phyloP scores from a whole-genome alignment of 1,140 invertebrate species.

The Tetranychus cinnabarinus region DNA sequence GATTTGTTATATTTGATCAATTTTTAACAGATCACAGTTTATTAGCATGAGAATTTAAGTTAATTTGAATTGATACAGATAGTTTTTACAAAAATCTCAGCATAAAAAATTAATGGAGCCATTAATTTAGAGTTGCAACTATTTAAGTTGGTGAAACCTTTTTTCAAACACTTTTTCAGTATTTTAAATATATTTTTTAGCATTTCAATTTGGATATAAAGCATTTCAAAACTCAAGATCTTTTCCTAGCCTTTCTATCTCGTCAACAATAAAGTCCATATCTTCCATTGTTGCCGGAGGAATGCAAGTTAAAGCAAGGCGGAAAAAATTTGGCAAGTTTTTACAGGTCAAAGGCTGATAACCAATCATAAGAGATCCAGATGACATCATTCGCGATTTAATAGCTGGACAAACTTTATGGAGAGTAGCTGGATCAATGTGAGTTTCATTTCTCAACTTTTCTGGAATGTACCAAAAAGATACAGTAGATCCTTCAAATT shows the following conservation, averaged over 20 bases:
- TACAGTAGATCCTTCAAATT: conserved; percentile 75
- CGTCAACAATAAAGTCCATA: conserved; percentile 59
- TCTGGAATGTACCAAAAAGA: conserved; percentile 85
- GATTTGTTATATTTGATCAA: too few relatives aligned
- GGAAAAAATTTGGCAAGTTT: conserved; percentile 65
- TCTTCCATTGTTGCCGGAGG: conserved; percentile 45
- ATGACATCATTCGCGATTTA: conserved; percentile 79
- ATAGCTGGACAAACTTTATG: conserved; percentile 60
- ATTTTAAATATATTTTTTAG: too few relatives aligned
- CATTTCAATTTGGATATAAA: too few relatives aligned
- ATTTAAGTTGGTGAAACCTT: background rate
- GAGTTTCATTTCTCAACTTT: conserved; percentile 25
- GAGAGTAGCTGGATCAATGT: background rate
- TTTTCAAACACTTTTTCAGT: background rate
- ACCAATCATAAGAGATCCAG: conserved; percentile 80
- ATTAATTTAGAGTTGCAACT: too few relatives aligned
- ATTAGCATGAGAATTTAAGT: too few relatives aligned
- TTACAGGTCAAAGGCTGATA: conserved; percentile 53
- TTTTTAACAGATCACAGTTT: too few relatives aligned
- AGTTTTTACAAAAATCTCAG: too few relatives aligned
- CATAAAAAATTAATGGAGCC: too few relatives aligned
- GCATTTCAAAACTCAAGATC: background rate
- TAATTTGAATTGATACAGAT: too few relatives aligned
- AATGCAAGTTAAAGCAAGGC: conserved; percentile 71
- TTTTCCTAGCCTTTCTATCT: conserved; percentile 52